These are phyloP conservation scores for Pristionchus fissidentatus DNA, from an alignment of 2,888 invertebrate species.

Conservation along the genomic window DNA sequence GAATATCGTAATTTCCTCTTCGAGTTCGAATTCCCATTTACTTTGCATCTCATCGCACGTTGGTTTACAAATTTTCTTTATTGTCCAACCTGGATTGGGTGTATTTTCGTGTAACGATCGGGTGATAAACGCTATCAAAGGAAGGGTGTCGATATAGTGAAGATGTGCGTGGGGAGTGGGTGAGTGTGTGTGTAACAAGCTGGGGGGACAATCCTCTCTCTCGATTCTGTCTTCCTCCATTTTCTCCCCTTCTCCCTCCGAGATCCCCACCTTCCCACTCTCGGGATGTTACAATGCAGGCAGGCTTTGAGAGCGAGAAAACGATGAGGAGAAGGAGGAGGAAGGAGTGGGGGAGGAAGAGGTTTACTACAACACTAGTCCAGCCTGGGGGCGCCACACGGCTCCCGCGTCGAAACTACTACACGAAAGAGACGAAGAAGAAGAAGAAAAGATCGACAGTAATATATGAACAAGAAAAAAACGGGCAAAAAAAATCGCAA, in stretches of 20 bases:
- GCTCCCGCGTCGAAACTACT: background rate
- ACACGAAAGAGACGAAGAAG: slow-evolving; percentile 33
- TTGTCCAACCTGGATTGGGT: slow-evolving; percentile 41
- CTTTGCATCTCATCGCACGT: no score
- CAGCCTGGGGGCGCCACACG: background rate
- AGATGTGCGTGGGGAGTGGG: slow-evolving; percentile 31
- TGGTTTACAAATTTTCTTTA: slow-evolving; percentile 41
- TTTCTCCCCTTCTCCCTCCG: background rate
- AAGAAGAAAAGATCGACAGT: no score
- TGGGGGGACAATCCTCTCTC: background rate
- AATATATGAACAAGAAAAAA: slow-evolving; percentile 38
- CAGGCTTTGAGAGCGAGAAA: background rate
- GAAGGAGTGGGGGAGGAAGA: background rate
- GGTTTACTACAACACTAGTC: slow-evolving; percentile 19
- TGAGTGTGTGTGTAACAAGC: slow-evolving; percentile 28
- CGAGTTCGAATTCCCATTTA: no score
- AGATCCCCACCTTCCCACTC: no score
- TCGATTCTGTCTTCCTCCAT: no score
- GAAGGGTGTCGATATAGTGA: slow-evolving; percentile 21
- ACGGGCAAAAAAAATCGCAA: slow-evolving; percentile 4
- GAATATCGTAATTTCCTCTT: no score
- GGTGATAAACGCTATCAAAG: slow-evolving; percentile 35
- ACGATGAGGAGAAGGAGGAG: slow-evolving; percentile 18
- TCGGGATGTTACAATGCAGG: slow-evolving; percentile 24
- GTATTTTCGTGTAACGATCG: slow-evolving; percentile 39